A percentile compares a stretch with the other conserved stretches of the same genome.
Conservation (phyloP, 2,797 vertebrate species). For the Spizella passerina region DNA sequence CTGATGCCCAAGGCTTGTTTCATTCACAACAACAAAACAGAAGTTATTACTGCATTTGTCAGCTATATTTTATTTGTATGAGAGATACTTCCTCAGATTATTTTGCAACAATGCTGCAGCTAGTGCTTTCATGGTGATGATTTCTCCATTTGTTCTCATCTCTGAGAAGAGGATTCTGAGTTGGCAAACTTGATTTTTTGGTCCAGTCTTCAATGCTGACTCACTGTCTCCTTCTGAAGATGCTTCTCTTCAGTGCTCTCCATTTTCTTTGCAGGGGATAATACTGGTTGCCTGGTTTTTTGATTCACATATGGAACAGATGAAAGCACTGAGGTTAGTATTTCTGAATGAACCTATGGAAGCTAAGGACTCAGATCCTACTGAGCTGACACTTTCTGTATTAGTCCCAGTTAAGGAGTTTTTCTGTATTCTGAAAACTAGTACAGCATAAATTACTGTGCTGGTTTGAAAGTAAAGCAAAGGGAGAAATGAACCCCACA, state of each 20-base stretch:
- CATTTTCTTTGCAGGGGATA: background rate
- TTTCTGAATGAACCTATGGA: background rate
- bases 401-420: background rate
- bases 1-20: background rate
- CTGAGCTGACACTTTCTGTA: background rate
- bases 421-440: background rate
- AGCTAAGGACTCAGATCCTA: background rate
- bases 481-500: background rate
- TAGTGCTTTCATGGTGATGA: background rate
- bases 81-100: background rate
- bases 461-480: background rate
- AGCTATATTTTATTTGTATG: background rate
- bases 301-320: background rate
- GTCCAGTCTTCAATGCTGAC: conserved; percentile 4
- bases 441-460: background rate
- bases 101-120: background rate
- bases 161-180: background rate
- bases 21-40: background rate
- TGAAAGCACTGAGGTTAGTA: background rate
- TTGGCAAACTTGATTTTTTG: background rate
- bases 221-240: conserved; percentile 15
- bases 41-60: background rate
- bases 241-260: background rate
- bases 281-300: background rate
- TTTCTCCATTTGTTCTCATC: conserved; percentile 2